Conservation (phyloP, 2,888 invertebrate genomes). For the Plagodis pulveraria region DNA sequence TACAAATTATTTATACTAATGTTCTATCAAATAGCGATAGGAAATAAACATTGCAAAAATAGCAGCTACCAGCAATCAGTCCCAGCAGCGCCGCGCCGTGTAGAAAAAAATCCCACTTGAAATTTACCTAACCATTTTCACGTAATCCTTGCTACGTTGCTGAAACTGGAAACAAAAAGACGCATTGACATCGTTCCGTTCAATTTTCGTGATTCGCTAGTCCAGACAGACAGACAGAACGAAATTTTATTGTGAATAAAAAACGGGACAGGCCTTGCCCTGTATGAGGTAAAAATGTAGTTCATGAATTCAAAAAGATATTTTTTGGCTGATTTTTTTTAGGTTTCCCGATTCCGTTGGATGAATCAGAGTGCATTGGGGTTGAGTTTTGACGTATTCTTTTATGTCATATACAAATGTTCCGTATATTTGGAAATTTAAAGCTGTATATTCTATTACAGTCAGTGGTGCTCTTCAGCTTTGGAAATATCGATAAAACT, state of each 20-base stretch:
- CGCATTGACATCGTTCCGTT: constrained; percentile 37
- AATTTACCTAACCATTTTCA: background rate
- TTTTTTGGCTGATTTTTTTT: constrained; percentile 1
- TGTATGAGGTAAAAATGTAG: constrained; percentile 5
- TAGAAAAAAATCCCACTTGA: background rate
- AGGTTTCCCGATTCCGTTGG: constrained; percentile 17
- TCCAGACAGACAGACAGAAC: constrained; percentile 18
- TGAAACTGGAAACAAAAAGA: constrained; percentile 28
- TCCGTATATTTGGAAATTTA: constrained; percentile 8
- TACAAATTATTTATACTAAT: too few relatives aligned
- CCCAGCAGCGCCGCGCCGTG: too few relatives aligned
- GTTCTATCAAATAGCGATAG: too few relatives aligned
- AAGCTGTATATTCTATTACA: background rate
- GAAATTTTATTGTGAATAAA: constrained; percentile 32
- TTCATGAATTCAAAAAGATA: constrained; percentile 4
- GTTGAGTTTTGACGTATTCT: constrained; percentile 26
- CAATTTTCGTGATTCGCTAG: constrained; percentile 40
- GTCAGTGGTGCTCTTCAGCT: background rate
- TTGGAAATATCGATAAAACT: too few relatives aligned
- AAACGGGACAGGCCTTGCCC: constrained; percentile 22
- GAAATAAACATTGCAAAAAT: too few relatives aligned
- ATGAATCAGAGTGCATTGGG: constrained; percentile 35
- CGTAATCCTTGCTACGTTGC: constrained; percentile 10
- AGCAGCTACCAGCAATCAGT: too few relatives aligned
- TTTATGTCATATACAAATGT: constrained; percentile 23